These are phyloP conservation scores for Pogonomyrmex californicus DNA, from an alignment of 1,140 invertebrate genomes.

Conservation along the genomic window DNA sequence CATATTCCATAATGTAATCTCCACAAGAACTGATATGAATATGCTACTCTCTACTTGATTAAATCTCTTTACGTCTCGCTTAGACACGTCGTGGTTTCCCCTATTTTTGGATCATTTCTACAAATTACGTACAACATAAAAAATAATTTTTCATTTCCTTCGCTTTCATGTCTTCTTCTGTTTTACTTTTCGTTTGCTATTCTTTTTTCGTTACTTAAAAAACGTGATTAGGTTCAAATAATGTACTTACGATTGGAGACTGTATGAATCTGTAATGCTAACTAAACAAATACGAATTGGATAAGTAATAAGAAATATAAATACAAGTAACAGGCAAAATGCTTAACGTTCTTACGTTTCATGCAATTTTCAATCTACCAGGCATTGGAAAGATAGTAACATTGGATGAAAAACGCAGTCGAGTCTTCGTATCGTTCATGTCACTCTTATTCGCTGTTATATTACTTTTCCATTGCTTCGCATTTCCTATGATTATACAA, in stretches of 20 bases:
- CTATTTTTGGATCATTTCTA: conserved; percentile 3
- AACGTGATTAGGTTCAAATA: background rate
- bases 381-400: background rate
- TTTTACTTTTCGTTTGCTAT: background rate
- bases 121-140: conserved; percentile 38
- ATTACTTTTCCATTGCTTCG: background rate
- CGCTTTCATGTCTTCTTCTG: background rate
- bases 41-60: conserved; percentile 24
- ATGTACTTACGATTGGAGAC: background rate
- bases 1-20: conserved; percentile 30
- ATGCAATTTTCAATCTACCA: background rate
- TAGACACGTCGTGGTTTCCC: background rate
- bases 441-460: background rate
- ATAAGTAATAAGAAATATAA: background rate
- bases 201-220: background rate
- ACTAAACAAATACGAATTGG: background rate
- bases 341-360: background rate
- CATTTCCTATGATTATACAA: background rate
- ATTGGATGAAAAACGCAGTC: background rate
- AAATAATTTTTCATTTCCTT: conserved; percentile 29
- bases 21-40: conserved; percentile 66
- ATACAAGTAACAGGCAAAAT: background rate
- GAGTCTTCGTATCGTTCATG: background rate
- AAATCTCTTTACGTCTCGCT: background rate
- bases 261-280: background rate